Percentiles rank a stretch among this genome's conserved stretches.
Conservation (phyloP, 1,140 invertebrate species). For the Diuraphis noxia region DNA sequence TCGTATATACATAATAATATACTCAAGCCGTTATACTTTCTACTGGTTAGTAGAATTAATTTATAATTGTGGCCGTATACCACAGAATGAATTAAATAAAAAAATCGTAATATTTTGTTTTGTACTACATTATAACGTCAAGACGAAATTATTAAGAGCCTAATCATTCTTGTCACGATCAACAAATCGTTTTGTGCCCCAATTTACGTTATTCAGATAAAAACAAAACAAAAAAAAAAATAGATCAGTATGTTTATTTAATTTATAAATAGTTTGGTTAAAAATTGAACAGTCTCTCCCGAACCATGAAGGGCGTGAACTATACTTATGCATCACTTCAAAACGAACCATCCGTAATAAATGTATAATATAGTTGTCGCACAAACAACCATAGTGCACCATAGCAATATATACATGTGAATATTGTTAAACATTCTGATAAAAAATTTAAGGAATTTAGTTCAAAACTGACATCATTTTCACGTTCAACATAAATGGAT, state of each 20-base stretch:
- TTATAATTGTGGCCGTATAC: neutral
- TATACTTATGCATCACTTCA: neutral
- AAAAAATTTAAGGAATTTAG: neutral
- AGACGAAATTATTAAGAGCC: neutral
- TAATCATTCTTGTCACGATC: neutral
- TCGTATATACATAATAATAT: no score
- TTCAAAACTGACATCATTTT: neutral
- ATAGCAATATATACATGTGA: no score
- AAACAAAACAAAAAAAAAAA: neutral
- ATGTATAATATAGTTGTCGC: neutral
- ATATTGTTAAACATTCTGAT: neutral
- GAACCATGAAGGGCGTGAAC: neutral
- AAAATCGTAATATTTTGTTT: neutral
- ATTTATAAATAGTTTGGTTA: constrained; percentile 11
- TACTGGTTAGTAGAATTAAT: neutral
- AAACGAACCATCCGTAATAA: neutral
- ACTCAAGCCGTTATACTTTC: constrained; percentile 2
- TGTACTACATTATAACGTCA: neutral
- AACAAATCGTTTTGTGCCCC: neutral
- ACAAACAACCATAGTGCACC: neutral
- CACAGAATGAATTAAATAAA: neutral
- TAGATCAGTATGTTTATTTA: neutral
- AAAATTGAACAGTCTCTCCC: neutral
- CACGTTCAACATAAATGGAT: neutral
- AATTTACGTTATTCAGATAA: neutral